Base-by-base conservation (phyloP, 2,888 invertebrate genomes). In the Drosophila subsilvestris region DNA sequence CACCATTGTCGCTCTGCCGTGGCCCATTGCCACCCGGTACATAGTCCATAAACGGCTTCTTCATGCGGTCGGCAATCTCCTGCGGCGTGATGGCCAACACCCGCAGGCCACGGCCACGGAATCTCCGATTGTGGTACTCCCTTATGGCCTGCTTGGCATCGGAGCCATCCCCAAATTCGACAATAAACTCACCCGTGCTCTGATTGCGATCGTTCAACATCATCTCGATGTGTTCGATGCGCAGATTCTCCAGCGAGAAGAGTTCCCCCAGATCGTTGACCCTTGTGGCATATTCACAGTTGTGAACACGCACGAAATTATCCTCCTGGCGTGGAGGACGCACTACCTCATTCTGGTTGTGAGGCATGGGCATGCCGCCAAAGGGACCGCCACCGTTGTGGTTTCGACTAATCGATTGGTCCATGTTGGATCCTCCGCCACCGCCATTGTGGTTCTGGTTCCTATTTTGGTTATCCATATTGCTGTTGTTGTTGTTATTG, bases 131-230 rank as follows among this genome's bases (percentile, higher is more conserved):
- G 54, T 91, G 90, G 56, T 90, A 91, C 44, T 84, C 76, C 3
- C 80, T 67, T 1, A 90, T 56, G 3, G 91, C 90, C 14, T 62
- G 65, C 44, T 94, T 93, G 2, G 97, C 96, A 87, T 97, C 97
- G 49, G 94, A 94, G 1, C 93, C 83, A 25, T 93, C 94, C 17
- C 94, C 93, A 90, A 98, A 98, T 90, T 98, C 98, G 84, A 98
- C 96, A 91, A 96, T 97, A 53, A 97, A 97, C 89, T 97, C 96
- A 0, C 98, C 98, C 0, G 95, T 94, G 0, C 96, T 96, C 87
- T 95, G 93, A 48, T 95, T 95, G 70, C 93, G 93, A 12, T 94
- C 92, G 86, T 96, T 96, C 49, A 95, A 93, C 93, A 97, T 94
- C 76, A 97, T 94, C 90, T 97, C 96, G 72, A 97, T 96, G 78